A percentile compares a stretch with the other conserved stretches of the same genome.
phyloP scores from a whole-genome alignment of 2,113 vertebrate species.

The Oreochromis spilurus region DNA sequence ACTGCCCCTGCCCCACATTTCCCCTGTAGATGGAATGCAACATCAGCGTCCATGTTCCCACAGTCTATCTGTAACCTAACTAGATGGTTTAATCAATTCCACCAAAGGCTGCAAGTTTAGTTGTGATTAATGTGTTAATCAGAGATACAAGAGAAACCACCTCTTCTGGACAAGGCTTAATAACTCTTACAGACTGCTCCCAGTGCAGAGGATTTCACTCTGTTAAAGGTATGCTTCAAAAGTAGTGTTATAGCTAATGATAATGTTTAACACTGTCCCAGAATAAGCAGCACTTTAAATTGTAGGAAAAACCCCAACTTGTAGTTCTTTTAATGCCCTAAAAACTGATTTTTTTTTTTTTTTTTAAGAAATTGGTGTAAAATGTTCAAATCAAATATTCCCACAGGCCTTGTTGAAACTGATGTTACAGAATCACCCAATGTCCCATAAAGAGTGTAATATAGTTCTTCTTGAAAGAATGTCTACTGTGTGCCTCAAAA shows the following conservation, averaged over 20 bases:
- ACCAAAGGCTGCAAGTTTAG: constrained; percentile 20
- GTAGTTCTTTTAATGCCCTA: rapidly evolving
- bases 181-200: constrained; percentile 8
- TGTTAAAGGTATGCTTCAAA: not conserved
- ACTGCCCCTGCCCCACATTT: not conserved
- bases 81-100: constrained; percentile 58
- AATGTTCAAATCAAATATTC: not conserved
- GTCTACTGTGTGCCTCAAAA: not conserved
- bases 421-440: not conserved
- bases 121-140: constrained; percentile 64
- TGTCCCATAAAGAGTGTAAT: not conserved
- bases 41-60: constrained; percentile 1
- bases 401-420: not conserved
- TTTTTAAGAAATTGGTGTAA: not conserved
- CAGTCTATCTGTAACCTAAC: constrained; percentile 31
- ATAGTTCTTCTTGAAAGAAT: not conserved
- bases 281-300: not conserved
- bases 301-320: rapidly evolving
- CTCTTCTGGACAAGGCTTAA: not conserved
- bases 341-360: not conserved
- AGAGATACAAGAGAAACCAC: constrained; percentile 27
- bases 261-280: not conserved
- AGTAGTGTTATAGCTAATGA: not conserved
- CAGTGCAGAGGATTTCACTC: not conserved
- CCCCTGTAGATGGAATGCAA: constrained; percentile 2